Conservation (phyloP, 2,113 vertebrate genomes). For the Clarias batrachus region DNA sequence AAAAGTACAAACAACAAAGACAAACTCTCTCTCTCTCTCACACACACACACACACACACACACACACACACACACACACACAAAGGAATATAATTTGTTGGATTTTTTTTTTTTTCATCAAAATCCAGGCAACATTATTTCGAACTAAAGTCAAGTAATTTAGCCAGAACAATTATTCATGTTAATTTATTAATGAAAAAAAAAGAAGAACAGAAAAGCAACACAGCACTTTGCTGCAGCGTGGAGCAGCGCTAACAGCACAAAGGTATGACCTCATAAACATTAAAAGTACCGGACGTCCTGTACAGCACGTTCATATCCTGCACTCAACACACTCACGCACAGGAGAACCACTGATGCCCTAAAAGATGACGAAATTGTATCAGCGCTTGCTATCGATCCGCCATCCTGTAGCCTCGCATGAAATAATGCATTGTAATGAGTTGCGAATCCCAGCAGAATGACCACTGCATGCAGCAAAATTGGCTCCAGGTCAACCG, state of each 20-base stretch:
- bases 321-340: slow-evolving; percentile 29
- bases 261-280: neutral
- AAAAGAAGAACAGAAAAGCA: neutral
- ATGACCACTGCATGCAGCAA: slow-evolving; percentile 23
- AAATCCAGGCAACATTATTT: neutral
- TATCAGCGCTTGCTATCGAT: slow-evolving; percentile 60
- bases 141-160: neutral
- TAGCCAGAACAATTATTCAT: neutral
- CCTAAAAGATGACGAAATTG: slow-evolving; percentile 55
- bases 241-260: neutral
- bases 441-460: slow-evolving; percentile 37
- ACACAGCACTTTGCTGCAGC: neutral
- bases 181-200: neutral
- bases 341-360: slow-evolving; percentile 58
- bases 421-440: slow-evolving; percentile 63
- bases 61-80: slow-evolving; percentile 10
- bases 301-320: neutral
- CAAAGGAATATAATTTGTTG: neutral
- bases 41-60: neutral
- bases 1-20: neutral
- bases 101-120: neutral
- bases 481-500: neutral
- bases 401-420: slow-evolving; percentile 42
- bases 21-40: neutral
- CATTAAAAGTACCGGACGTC: neutral